Conservation (phyloP, 2,113 vertebrate species). For the Opisthocomus hoazin region DNA sequence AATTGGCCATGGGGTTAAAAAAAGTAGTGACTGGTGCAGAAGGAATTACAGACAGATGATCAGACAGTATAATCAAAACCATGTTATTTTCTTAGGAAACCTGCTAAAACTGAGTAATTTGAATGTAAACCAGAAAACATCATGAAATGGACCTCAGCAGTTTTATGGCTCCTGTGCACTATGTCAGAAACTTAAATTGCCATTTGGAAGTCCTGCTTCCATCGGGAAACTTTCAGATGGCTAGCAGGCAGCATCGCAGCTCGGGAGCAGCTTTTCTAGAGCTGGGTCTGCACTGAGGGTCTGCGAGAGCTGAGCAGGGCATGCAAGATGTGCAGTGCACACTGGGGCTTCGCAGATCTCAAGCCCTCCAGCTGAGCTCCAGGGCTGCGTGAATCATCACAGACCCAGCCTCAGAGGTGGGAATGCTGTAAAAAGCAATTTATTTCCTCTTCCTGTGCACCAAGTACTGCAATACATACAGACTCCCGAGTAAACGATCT, state of each 20-base stretch:
- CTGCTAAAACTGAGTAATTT: neutral
- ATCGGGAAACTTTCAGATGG: neutral
- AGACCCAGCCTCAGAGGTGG: neutral
- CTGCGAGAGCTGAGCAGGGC: neutral
- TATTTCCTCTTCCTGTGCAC: neutral
- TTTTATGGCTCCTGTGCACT: neutral
- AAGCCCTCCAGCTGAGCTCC: neutral
- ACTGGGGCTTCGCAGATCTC: neutral
- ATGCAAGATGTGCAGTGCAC: accelerated
- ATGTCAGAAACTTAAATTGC: neutral
- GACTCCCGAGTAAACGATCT: neutral
- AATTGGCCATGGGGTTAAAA: neutral
- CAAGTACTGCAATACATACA: neutral
- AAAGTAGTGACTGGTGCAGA: neutral
- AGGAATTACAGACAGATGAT: neutral
- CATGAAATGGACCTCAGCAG: neutral
- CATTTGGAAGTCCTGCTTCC: neutral
- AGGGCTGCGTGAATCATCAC: neutral
- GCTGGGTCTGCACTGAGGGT: neutral
- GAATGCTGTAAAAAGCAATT: neutral
- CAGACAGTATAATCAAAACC: neutral
- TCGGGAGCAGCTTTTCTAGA: neutral
- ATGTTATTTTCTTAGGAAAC: neutral
- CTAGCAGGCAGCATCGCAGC: neutral
- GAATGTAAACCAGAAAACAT: neutral